A percentile compares a stretch with the other conserved stretches of the same genome.
phyloP scores from a whole-genome alignment of 2,113 vertebrate genomes.

The Sigmodon hispidus region DNA sequence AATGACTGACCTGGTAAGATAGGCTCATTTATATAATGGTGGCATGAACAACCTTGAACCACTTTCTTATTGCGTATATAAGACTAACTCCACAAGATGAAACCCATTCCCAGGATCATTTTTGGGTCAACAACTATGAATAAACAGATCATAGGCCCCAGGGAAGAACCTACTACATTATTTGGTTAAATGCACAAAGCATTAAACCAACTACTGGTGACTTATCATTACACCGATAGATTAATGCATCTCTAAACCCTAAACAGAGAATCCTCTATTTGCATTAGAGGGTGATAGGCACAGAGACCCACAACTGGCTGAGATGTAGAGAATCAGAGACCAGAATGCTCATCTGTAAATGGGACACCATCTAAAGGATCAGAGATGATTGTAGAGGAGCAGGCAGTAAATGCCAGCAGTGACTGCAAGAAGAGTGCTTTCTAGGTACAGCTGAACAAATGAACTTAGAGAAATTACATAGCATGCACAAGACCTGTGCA shows the following conservation, averaged over 20 bases:
- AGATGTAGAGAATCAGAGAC: background rate
- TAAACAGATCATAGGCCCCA: background rate
- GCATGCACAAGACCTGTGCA: background rate
- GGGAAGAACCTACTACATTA: background rate
- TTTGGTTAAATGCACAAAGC: background rate
- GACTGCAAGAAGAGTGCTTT: background rate
- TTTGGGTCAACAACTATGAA: background rate
- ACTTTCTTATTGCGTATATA: background rate
- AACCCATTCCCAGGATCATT: background rate
- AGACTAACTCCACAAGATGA: background rate
- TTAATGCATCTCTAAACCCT: background rate
- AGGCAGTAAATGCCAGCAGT: background rate
- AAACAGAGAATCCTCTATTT: background rate
- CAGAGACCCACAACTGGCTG: background rate
- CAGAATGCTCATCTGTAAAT: background rate
- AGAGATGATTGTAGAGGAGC: background rate
- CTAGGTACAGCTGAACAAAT: background rate
- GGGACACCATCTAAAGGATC: background rate
- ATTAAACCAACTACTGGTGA: background rate
- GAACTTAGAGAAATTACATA: too few species aligned
- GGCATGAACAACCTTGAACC: background rate
- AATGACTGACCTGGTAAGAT: background rate
- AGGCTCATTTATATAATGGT: background rate
- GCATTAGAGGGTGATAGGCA: background rate
- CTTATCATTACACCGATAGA: background rate